These are phyloP conservation scores for Oncopodura yosiiana DNA, from an alignment of 1,140 invertebrate species.

Conservation along the genomic window DNA sequence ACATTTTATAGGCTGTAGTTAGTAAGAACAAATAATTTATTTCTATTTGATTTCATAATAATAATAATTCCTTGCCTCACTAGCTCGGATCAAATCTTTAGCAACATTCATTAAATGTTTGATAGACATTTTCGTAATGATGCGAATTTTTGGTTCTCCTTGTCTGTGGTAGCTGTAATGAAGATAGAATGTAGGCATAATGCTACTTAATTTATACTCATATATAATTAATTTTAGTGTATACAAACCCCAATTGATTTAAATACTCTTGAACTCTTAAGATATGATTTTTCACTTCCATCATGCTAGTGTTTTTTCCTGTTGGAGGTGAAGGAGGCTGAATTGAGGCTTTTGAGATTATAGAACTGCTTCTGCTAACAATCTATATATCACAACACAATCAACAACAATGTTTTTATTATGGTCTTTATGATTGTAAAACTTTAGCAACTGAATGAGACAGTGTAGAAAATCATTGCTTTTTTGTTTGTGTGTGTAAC, in stretches of 20 bases:
- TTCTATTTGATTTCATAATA: too few relatives aligned
- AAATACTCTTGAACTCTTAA: constrained; percentile 27
- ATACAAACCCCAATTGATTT: constrained; percentile 27
- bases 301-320: constrained; percentile 9
- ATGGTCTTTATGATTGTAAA: not conserved
- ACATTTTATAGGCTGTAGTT: constrained; percentile 33
- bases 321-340: constrained; percentile 2
- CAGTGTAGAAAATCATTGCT: too few relatives aligned
- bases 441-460: too few relatives aligned
- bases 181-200: not conserved
- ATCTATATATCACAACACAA: too few relatives aligned
- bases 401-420: not conserved
- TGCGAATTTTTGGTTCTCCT: constrained; percentile 29
- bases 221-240: not conserved
- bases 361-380: too few relatives aligned
- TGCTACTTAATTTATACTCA: not conserved
- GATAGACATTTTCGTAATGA: constrained; percentile 26
- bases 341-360: too few relatives aligned
- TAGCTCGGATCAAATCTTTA: constrained; percentile 20
- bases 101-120: constrained; percentile 28
- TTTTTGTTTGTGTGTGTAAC: too few relatives aligned
- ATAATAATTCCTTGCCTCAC: too few relatives aligned
- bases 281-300: constrained; percentile 21
- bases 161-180: constrained; percentile 22
- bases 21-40: too few relatives aligned